Evolutionary conservation across 2,113 vertebrate genomes (phyloP).

Genomic region (Helogale parvula): DNA sequence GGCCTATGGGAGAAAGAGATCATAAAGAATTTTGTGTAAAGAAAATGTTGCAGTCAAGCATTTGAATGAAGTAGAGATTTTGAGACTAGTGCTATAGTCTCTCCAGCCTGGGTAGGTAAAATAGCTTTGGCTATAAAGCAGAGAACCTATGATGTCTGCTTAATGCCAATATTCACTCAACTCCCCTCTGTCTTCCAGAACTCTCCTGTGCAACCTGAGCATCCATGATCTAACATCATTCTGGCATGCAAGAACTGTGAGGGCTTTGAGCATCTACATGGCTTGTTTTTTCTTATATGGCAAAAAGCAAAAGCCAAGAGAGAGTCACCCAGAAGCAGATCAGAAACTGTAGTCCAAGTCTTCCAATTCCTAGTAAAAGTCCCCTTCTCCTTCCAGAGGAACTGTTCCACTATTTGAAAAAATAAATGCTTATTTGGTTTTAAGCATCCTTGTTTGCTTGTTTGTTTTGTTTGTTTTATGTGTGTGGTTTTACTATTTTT

Average conservation of each 20-base stretch:
- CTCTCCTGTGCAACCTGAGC: neutral
- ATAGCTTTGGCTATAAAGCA: neutral
- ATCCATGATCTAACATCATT: no score
- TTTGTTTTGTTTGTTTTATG: neutral
- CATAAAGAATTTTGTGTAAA: neutral
- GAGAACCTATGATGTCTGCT: neutral
- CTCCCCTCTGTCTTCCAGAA: neutral
- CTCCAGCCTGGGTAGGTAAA: no score
- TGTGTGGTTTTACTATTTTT: neutral
- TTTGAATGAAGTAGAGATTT: neutral
- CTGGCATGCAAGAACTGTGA: neutral
- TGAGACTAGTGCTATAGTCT: neutral
- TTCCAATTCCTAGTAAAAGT: neutral
- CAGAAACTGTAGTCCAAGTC: neutral
- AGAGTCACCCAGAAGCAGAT: neutral
- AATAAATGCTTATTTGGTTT: neutral
- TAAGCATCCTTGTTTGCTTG: neutral
- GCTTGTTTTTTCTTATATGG: neutral
- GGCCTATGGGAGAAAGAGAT: neutral
- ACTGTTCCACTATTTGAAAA: constrained; percentile 19
- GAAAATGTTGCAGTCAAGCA: neutral
- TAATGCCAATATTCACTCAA: neutral
- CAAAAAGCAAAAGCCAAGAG: neutral
- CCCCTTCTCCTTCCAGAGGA: neutral
- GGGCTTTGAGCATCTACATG: neutral